Conservation (phyloP, 2,113 vertebrate genomes). For the Dasyurus viverrinus region DNA sequence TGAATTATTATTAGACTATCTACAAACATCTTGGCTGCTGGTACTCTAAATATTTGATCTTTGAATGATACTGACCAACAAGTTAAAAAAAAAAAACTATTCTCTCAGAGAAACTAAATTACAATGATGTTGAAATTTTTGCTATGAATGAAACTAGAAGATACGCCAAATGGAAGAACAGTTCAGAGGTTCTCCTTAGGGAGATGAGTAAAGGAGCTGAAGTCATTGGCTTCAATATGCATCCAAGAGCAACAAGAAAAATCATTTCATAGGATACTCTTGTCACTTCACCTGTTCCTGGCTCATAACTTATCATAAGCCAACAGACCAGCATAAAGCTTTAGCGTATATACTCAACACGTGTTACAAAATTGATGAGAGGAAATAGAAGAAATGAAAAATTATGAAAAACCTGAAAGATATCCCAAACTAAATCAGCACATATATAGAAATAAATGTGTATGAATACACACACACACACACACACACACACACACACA, state of each 20-base stretch:
- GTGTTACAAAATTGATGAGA: background rate
- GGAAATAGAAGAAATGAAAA: background rate
- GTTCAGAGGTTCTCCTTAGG: background rate
- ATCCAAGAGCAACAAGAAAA: too few species aligned
- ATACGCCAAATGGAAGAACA: background rate
- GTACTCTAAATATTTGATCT: background rate
- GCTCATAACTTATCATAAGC: too few species aligned
- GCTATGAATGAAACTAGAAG: background rate
- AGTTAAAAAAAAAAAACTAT: background rate
- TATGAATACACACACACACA: too few species aligned
- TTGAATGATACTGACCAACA: background rate
- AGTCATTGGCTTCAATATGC: too few species aligned
- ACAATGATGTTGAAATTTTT: background rate
- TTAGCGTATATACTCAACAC: background rate
- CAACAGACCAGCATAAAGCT: too few species aligned
- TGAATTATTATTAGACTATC: too few species aligned
- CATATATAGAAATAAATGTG: too few species aligned
- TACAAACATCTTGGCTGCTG: too few species aligned
- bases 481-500: too few species aligned
- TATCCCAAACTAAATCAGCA: background rate
- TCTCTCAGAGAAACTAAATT: background rate
- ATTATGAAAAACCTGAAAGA: background rate
- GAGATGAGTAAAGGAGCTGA: background rate
- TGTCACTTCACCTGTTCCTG: too few species aligned
- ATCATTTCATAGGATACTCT: too few species aligned